Percentiles rank a stretch among this genome's conserved stretches.
Conservation (phyloP, 2,797 vertebrate species). For the Gymnocypris eckloni region DNA sequence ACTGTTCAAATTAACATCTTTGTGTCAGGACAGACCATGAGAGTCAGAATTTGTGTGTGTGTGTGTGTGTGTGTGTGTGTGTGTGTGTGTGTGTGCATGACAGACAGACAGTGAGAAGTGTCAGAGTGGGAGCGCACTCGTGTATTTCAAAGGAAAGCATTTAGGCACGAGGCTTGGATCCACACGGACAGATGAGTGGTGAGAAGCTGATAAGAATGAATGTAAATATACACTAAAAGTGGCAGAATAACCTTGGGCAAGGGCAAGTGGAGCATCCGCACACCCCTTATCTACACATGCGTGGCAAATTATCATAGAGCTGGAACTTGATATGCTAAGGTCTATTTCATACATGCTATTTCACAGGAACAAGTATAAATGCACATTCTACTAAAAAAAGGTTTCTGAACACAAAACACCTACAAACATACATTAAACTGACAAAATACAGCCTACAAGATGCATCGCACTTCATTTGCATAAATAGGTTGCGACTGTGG, state of each 20-base stretch:
- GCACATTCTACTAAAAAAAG: constrained; percentile 23
- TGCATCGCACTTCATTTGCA: constrained; percentile 21
- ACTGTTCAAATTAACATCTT: background rate
- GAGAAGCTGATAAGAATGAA: constrained; percentile 81
- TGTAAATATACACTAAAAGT: constrained; percentile 82
- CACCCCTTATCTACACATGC: constrained; percentile 43
- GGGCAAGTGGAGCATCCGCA: constrained; percentile 69
- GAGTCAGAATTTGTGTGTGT: background rate
- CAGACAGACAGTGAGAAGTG: constrained; percentile 19
- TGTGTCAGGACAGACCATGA: constrained; percentile 14
- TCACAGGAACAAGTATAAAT: constrained; percentile 39
- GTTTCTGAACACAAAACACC: constrained; percentile 30
- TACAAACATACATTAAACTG: constrained; percentile 26
- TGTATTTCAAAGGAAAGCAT: constrained; percentile 81
- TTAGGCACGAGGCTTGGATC: constrained; percentile 74
- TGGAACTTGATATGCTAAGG: constrained; percentile 28
- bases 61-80: background rate
- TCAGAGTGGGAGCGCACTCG: constrained; percentile 63
- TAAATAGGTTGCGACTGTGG: constrained; percentile 37
- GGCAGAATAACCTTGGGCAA: constrained; percentile 86
- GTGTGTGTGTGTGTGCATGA: background rate
- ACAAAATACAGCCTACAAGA: constrained; percentile 42
- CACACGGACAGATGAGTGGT: constrained; percentile 75
- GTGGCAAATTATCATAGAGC: constrained; percentile 13
- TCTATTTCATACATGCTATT: constrained; percentile 15